These are phyloP conservation scores for Amphipoea lucens DNA, from an alignment of 2,888 invertebrate species.

Conservation along the genomic window DNA sequence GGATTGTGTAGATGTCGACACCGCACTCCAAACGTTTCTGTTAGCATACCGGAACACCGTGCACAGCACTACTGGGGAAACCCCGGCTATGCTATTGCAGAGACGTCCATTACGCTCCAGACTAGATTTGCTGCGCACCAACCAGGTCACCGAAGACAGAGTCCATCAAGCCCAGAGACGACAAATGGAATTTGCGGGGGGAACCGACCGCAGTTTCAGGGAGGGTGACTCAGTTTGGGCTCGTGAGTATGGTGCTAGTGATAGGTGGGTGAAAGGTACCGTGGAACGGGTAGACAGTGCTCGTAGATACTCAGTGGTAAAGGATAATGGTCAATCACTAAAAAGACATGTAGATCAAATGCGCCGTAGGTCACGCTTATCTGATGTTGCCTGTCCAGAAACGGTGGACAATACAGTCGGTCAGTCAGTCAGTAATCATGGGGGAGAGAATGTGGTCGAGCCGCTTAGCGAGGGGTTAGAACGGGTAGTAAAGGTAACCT, in stretches of 20 bases:
- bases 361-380: too few species aligned
- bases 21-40: constrained; percentile 2
- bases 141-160: not conserved
- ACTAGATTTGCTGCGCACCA: constrained; percentile 9
- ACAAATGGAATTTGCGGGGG: not conserved
- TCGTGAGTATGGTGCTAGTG: too few species aligned
- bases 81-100: constrained; percentile 1
- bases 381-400: too few species aligned
- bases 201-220: not conserved
- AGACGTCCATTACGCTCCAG: constrained; percentile 2
- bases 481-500: too few species aligned
- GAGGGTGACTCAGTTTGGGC: too few species aligned
- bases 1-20: constrained; percentile 24
- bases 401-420: too few species aligned
- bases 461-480: too few species aligned
- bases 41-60: not conserved
- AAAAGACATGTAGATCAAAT: constrained; percentile 4
- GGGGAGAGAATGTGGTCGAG: too few species aligned
- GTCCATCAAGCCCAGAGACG: not conserved
- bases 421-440: too few species aligned
- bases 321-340: constrained; percentile 1
- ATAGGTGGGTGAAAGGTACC: too few species aligned
- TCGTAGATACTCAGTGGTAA: constrained; percentile 8
- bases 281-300: not conserved
- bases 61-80: not conserved